phyloP scores from a whole-genome alignment of 2,113 vertebrate species.

The Grallaria varia region DNA sequence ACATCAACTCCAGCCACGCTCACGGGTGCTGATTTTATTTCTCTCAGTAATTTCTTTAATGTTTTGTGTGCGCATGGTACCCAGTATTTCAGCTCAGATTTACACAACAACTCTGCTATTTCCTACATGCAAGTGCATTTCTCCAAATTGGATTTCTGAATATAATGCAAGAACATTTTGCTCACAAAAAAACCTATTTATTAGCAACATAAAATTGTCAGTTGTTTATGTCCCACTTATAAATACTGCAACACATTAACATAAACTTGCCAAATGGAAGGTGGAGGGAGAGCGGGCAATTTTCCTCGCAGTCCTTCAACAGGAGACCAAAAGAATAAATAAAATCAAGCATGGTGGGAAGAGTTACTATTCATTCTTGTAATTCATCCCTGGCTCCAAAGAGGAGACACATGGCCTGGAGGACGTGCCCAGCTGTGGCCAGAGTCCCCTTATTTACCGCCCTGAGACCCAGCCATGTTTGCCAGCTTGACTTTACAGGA shows the following conservation, averaged over 20 bases:
- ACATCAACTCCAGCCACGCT: background rate
- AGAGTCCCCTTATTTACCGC: slow-evolving; percentile 54
- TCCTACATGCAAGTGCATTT: slow-evolving; percentile 21
- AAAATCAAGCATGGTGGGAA: background rate
- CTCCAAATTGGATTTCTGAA: slow-evolving; percentile 55
- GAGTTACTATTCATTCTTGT: background rate
- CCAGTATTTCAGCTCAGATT: slow-evolving; percentile 54
- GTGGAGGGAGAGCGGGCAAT: background rate
- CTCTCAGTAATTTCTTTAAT: slow-evolving; percentile 33
- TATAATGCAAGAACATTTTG: slow-evolving; percentile 53
- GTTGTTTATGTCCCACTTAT: slow-evolving; percentile 57
- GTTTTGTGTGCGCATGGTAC: background rate
- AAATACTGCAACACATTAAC: slow-evolving; percentile 62
- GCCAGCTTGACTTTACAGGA: slow-evolving; percentile 29
- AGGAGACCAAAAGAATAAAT: slow-evolving; percentile 20
- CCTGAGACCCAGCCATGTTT: background rate
- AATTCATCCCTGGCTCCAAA: background rate
- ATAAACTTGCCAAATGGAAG: slow-evolving; percentile 42
- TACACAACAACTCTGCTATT: slow-evolving; percentile 22
- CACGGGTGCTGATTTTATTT: slow-evolving; percentile 38
- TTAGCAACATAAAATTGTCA: slow-evolving; percentile 66
- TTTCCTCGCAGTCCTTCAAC: background rate
- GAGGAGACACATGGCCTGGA: slow-evolving; percentile 12
- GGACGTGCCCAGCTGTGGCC: background rate
- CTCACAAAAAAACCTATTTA: slow-evolving; percentile 67